A percentile compares a stretch with the other conserved stretches of the same genome.
Evolutionary conservation across 2,888 invertebrate genomes (phyloP).

Genomic region (Phengaris alcon): DNA sequence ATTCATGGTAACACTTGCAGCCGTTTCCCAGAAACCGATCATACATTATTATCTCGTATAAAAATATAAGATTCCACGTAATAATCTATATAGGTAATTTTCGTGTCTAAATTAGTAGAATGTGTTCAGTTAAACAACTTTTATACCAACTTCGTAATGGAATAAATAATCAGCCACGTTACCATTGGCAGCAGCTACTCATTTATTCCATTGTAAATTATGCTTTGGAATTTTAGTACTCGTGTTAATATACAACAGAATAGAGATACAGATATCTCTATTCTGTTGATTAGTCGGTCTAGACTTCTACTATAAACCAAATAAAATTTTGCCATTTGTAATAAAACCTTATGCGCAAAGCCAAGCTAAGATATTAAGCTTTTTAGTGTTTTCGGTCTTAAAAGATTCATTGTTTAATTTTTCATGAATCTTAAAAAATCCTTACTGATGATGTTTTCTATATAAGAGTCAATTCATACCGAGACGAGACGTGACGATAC

Average conservation of each 20-base stretch:
- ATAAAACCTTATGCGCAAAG: neutral
- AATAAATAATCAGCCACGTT: neutral
- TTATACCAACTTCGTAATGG: constrained; percentile 1
- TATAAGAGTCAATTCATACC: neutral
- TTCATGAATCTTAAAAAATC: neutral
- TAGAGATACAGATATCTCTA: neutral
- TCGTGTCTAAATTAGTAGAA: constrained; percentile 3
- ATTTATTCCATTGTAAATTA: constrained; percentile 1
- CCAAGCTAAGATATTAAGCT: too few relatives aligned
- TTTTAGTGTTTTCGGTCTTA: too few relatives aligned
- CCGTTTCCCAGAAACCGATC: too few relatives aligned
- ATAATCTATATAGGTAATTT: neutral
- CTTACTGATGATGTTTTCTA: neutral
- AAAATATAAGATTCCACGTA: neutral
- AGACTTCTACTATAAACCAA: constrained; percentile 1
- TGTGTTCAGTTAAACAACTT: neutral
- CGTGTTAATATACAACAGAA: neutral
- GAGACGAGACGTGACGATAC: too few relatives aligned
- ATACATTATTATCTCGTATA: too few relatives aligned
- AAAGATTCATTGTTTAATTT: too few relatives aligned
- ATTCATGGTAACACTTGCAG: too few relatives aligned
- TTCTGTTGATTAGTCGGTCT: constrained; percentile 18
- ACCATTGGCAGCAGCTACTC: neutral
- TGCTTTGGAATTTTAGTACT: constrained; percentile 3
- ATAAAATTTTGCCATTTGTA: neutral